Conservation (phyloP, 2,888 invertebrate species). For the Trachelus iudaicus region DNA sequence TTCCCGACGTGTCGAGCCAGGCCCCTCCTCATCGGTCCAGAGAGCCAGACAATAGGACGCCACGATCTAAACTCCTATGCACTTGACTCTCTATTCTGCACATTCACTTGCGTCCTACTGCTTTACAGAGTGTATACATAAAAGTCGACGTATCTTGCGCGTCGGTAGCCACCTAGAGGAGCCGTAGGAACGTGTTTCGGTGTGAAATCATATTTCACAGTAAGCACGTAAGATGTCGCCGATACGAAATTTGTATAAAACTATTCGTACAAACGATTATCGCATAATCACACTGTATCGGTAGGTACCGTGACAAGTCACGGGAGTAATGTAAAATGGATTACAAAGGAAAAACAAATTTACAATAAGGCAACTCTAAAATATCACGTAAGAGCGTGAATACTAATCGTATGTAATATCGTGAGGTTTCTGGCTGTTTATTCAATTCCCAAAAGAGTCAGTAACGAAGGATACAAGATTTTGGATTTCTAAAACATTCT, state of each 20-base stretch:
- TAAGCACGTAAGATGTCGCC: not conserved
- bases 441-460: not conserved
- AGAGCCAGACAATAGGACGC: slow-evolving; percentile 54
- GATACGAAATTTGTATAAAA: too few relatives aligned
- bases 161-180: not conserved
- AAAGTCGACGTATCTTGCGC: not conserved
- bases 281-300: not conserved
- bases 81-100: slow-evolving; percentile 22
- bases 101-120: slow-evolving; percentile 3
- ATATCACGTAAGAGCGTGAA: not conserved
- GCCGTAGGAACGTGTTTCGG: slow-evolving; percentile 9
- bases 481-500: not conserved
- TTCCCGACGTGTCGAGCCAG: slow-evolving; percentile 9
- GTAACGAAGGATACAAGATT: not conserved
- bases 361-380: not conserved
- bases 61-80: slow-evolving; percentile 28
- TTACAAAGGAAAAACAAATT: not conserved
- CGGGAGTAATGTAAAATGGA: not conserved
- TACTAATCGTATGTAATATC: not conserved
- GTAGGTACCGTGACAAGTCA: not conserved
- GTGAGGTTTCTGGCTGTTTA: not conserved
- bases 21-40: slow-evolving; percentile 21
- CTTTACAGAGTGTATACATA: not conserved
- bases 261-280: not conserved
- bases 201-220: slow-evolving; percentile 33